Evolutionary conservation across 2,797 vertebrate genomes (phyloP).

Genomic region (Tiaroga cobitis): DNA sequence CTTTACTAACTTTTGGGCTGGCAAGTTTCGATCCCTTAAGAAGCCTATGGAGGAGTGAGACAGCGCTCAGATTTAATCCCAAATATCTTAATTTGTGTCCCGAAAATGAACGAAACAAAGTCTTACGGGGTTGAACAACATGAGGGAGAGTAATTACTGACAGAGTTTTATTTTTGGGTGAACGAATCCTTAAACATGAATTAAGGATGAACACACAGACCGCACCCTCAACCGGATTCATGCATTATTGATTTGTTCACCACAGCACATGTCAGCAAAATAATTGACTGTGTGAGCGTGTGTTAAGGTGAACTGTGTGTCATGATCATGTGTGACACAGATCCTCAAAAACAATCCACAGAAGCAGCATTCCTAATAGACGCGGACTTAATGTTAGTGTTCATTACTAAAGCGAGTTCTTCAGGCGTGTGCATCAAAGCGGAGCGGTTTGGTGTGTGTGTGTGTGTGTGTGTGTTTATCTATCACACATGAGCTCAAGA

Average conservation of each 20-base stretch:
- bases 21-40: too few relatives aligned
- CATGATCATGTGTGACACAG: neutral
- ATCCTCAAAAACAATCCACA: neutral
- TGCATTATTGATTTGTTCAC: conserved; percentile 36
- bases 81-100: too few relatives aligned
- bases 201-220: neutral
- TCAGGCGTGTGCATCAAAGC: neutral
- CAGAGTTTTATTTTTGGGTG: too few relatives aligned
- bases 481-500: neutral
- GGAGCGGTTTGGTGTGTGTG: neutral
- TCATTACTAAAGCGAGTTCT: neutral
- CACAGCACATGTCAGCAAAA: neutral
- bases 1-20: too few relatives aligned
- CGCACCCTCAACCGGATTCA: conserved; percentile 7
- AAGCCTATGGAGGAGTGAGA: too few relatives aligned
- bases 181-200: neutral
- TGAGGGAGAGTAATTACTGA: too few relatives aligned
- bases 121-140: too few relatives aligned
- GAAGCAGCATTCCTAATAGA: too few relatives aligned
- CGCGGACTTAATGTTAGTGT: neutral
- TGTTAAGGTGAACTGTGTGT: neutral
- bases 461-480: neutral
- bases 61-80: too few relatives aligned
- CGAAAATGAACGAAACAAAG: too few relatives aligned
- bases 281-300: neutral